Conservation (phyloP, 2,113 vertebrate species). For the Theristicus caerulescens region DNA sequence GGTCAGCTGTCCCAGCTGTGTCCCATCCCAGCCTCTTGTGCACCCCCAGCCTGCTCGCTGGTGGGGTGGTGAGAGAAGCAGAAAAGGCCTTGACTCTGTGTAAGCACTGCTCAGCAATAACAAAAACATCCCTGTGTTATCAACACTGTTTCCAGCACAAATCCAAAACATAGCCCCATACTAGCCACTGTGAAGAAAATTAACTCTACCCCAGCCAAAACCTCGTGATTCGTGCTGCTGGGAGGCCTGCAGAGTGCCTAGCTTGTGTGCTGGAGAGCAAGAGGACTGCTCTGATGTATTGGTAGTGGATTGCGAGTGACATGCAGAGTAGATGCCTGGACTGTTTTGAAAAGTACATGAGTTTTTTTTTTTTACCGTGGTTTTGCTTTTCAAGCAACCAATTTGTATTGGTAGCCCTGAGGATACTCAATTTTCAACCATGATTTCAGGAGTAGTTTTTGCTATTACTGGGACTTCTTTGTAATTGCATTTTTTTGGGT, state of each 20-base stretch:
- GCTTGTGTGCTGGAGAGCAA: background rate
- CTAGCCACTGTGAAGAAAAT: too few relatives aligned
- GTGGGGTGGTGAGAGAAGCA: too few relatives aligned
- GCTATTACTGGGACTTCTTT: background rate
- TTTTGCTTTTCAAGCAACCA: background rate
- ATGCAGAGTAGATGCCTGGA: background rate
- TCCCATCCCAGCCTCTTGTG: too few relatives aligned
- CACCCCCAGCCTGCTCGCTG: too few relatives aligned
- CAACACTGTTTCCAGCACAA: too few relatives aligned
- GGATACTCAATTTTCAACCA: background rate
- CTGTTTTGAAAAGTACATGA: background rate
- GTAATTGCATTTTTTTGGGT: background rate
- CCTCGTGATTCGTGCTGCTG: background rate
- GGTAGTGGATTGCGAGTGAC: background rate
- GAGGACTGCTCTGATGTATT: background rate
- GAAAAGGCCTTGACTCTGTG: too few relatives aligned
- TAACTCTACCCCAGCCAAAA: too few relatives aligned
- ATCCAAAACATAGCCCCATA: too few relatives aligned
- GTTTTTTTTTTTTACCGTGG: background rate
- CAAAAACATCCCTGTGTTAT: too few relatives aligned
- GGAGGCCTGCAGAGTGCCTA: background rate
- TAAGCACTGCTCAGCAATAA: too few relatives aligned
- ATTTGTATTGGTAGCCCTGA: background rate
- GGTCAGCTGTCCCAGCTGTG: too few relatives aligned
- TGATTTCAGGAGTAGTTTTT: background rate